phyloP scores from a whole-genome alignment of 2,888 invertebrate species.

The Polydrusus cervinus region DNA sequence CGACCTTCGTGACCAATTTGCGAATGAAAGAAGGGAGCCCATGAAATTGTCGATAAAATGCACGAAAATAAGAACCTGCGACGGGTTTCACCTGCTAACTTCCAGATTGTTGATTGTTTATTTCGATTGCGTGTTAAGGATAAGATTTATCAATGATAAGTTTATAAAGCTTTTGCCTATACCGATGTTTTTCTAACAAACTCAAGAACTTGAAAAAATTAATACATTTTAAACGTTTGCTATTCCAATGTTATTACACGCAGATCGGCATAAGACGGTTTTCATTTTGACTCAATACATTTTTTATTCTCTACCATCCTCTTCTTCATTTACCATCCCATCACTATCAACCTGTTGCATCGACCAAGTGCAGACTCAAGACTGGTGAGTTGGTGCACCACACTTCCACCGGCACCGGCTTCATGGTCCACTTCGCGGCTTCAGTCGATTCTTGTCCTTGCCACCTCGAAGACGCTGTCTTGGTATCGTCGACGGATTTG shows the following conservation, averaged over 20 bases:
- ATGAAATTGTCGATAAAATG: conserved; percentile 26
- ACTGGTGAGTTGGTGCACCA: conserved; percentile 45
- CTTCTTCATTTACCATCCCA: conserved; percentile 11
- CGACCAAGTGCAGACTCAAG: conserved; percentile 23
- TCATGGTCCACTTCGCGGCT: conserved; percentile 52
- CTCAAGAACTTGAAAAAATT: no score
- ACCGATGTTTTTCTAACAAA: no score
- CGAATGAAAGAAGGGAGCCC: conserved; percentile 27
- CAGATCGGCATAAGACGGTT: no score
- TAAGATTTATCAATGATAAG: no score
- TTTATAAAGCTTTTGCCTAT: no score
- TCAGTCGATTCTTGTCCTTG: conserved; percentile 57
- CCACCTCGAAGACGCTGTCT: conserved; percentile 39
- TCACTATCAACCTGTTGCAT: conserved; percentile 36
- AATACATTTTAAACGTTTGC: no score
- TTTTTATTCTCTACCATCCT: neutral
- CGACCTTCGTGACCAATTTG: conserved; percentile 16
- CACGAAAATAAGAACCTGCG: conserved; percentile 4
- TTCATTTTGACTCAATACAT: no score
- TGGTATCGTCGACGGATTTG: conserved; percentile 1
- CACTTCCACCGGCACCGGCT: conserved; percentile 46
- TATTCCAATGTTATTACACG: no score
- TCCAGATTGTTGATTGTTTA: conserved; percentile 11
- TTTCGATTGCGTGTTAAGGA: no score
- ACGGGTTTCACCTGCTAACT: conserved; percentile 27